These are phyloP conservation scores for Idaea biselata DNA, from an alignment of 2,888 invertebrate genomes.

Conservation along the genomic window DNA sequence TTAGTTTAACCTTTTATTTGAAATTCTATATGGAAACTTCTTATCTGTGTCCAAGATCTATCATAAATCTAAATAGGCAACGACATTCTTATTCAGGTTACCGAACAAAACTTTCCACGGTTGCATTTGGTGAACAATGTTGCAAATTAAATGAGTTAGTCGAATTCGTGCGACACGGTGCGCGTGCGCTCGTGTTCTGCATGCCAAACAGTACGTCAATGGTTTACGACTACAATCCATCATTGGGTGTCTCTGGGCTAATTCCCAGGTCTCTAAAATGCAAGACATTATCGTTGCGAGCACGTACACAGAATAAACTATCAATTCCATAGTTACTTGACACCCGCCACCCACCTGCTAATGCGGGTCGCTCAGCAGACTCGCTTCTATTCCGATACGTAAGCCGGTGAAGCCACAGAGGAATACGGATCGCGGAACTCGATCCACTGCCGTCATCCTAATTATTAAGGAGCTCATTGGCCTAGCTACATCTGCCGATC, in stretches of 20 bases:
- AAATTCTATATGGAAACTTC: constrained; percentile 1
- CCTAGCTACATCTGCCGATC: no score
- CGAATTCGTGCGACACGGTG: constrained; percentile 55
- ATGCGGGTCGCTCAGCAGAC: no score
- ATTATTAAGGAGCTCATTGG: no score
- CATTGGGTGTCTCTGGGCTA: constrained; percentile 44
- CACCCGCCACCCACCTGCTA: no score
- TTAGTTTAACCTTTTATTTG: constrained; percentile 19
- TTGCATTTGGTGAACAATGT: constrained; percentile 61
- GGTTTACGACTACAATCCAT: constrained; percentile 47
- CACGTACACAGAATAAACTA: neutral
- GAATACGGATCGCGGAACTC: no score
- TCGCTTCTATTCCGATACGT: no score
- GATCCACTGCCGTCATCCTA: no score
- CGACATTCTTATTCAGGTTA: constrained; percentile 46
- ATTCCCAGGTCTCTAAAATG: constrained; percentile 45
- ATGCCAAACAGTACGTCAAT: constrained; percentile 38
- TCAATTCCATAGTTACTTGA: neutral
- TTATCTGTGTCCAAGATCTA: constrained; percentile 1
- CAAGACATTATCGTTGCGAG: constrained; percentile 15
- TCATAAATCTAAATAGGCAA: constrained; percentile 8
- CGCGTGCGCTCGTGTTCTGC: constrained; percentile 48
- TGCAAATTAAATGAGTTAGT: constrained; percentile 54
- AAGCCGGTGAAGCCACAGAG: no score
- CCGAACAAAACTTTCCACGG: constrained; percentile 53